These are phyloP conservation scores for Phrynocephalus vlangalii DNA, from an alignment of 2,797 vertebrate genomes.

Conservation along the genomic window DNA sequence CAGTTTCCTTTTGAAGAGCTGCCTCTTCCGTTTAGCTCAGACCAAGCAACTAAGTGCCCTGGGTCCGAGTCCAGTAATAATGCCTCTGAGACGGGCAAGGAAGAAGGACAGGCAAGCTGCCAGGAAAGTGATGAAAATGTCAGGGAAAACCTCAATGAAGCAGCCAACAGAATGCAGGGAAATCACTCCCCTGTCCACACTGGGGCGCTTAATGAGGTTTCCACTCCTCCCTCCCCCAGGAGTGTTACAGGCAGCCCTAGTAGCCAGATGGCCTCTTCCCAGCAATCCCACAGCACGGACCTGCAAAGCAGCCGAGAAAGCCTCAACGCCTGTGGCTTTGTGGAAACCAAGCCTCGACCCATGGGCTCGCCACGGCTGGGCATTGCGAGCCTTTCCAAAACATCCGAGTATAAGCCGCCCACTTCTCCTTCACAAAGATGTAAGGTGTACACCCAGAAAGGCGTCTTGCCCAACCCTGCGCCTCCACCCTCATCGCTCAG, in stretches of 20 bases:
- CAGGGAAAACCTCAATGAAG: constrained; percentile 84
- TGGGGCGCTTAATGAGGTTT: constrained; percentile 69
- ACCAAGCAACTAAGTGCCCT: constrained; percentile 73
- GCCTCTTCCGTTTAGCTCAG: constrained; percentile 71
- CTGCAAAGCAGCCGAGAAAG: constrained; percentile 90
- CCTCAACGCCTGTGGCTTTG: constrained; percentile 85
- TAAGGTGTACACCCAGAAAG: constrained; percentile 96
- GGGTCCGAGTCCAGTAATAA: constrained; percentile 67
- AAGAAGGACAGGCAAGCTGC: constrained; percentile 80
- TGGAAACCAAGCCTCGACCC: constrained; percentile 89
- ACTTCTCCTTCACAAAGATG: constrained; percentile 95
- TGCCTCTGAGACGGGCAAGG: constrained; percentile 72
- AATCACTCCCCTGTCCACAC: constrained; percentile 77
- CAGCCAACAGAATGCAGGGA: constrained; percentile 79
- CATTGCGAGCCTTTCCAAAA: constrained; percentile 94
- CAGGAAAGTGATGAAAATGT: constrained; percentile 82
- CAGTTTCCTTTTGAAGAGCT: constrained; percentile 89
- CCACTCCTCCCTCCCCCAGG: constrained; percentile 83
- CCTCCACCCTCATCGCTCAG: constrained; percentile 81
- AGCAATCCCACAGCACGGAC: constrained; percentile 84
- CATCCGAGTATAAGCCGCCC: constrained; percentile 93
- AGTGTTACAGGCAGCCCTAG: constrained; percentile 85
- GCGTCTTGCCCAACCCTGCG: constrained; percentile 86
- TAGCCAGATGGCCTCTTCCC: constrained; percentile 77
- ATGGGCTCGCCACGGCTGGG: constrained; percentile 94